Conservation (phyloP, 2,113 vertebrate genomes). For the Xenotilapia longispinis region DNA sequence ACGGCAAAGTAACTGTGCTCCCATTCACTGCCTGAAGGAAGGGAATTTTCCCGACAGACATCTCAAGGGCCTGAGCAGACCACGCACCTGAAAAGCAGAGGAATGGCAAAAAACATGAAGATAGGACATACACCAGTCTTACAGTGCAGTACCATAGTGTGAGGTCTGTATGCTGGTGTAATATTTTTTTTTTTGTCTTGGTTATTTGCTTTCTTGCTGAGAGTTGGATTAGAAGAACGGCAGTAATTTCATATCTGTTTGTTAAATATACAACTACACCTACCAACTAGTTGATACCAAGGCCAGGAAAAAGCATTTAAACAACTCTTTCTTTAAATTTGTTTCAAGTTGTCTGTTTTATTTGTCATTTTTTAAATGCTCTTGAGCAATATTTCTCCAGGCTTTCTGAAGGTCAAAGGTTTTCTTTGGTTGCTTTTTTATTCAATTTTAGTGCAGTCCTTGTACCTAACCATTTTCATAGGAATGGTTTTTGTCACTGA, state of each 20-base stretch:
- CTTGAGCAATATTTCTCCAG: background rate
- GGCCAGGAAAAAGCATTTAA: background rate
- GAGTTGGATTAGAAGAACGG: background rate
- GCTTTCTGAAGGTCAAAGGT: background rate
- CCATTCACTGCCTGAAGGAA: slow-evolving; percentile 83
- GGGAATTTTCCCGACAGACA: slow-evolving; percentile 82
- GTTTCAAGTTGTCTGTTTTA: background rate
- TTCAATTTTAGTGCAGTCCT: background rate
- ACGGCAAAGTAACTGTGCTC: slow-evolving; percentile 82
- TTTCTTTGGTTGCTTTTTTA: background rate
- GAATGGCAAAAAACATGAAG: background rate
- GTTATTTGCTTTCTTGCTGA: background rate
- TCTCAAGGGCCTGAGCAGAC: slow-evolving; percentile 76
- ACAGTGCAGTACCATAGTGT: background rate
- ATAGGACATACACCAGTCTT: background rate
- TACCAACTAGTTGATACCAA: background rate
- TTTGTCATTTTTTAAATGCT: background rate
- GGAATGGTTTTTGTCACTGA: background rate
- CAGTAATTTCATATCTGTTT: background rate
- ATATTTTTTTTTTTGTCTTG: background rate
- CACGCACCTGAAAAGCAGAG: slow-evolving; percentile 44
- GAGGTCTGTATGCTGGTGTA: background rate
- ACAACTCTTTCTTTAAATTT: background rate
- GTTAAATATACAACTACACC: background rate
- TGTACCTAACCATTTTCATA: background rate